Conservation (phyloP, 2,113 vertebrate species). For the Acinonyx jubatus region DNA sequence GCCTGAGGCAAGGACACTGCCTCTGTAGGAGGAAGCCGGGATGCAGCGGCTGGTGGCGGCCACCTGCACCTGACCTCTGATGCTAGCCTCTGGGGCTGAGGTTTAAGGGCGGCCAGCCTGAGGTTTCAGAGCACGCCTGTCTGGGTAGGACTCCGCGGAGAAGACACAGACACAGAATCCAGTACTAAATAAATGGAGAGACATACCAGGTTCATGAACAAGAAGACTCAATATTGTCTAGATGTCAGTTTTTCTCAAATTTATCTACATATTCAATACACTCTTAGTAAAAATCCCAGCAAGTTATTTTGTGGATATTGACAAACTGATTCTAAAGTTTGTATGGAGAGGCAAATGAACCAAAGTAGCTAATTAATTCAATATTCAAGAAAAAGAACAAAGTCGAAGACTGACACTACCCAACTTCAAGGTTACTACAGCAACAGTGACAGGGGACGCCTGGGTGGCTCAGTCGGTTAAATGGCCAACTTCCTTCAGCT, state of each 20-base stretch:
- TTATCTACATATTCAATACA: background rate
- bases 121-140: background rate
- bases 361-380: background rate
- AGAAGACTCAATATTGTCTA: background rate
- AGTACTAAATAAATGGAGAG: background rate
- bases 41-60: background rate
- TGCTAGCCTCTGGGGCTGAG: background rate
- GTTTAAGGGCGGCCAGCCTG: background rate
- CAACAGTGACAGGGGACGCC: too few relatives aligned
- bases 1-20: background rate
- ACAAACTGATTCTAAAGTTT: background rate
- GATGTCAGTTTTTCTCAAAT: background rate
- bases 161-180: background rate
- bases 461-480: too few relatives aligned
- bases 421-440: background rate
- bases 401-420: background rate
- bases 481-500: too few relatives aligned
- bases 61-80: background rate
- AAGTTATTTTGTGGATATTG: background rate
- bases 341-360: background rate
- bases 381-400: background rate
- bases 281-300: background rate
- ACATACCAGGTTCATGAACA: background rate
- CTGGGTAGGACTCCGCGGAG: background rate
- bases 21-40: background rate